Evolutionary conservation across 2,113 vertebrate genomes (phyloP).

Genomic region (Rhipidura dahli): DNA sequence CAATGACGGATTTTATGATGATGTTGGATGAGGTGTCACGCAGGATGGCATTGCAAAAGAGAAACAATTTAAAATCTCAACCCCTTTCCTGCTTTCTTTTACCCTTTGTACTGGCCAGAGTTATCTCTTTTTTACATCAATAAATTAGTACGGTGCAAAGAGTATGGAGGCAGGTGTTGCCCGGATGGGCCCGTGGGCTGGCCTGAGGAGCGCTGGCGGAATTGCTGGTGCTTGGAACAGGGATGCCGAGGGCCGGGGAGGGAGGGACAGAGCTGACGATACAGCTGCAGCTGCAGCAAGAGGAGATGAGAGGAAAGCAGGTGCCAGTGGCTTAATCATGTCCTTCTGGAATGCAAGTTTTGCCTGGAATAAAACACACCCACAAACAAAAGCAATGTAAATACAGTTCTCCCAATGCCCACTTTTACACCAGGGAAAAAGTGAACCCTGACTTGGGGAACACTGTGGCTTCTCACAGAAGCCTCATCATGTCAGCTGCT

Average conservation of each 20-base stretch:
- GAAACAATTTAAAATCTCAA: constrained; percentile 3
- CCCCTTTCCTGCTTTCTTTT: constrained; percentile 2
- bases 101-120: constrained; percentile 36
- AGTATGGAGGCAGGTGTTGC: constrained; percentile 87
- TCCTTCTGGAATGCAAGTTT: constrained; percentile 90
- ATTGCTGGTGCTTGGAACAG: constrained; percentile 83
- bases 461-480: not conserved
- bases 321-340: constrained; percentile 86
- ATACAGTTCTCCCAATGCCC: not conserved
- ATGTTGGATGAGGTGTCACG: not conserved
- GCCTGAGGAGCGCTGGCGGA: constrained; percentile 84
- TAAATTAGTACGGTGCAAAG: constrained; percentile 86
- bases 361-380: constrained; percentile 70
- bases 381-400: not conserved
- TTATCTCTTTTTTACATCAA: not conserved
- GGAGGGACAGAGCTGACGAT: constrained; percentile 84
- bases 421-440: not conserved
- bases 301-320: constrained; percentile 85
- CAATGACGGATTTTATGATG: not conserved
- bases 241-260: constrained; percentile 79
- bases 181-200: constrained; percentile 88
- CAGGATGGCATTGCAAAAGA: constrained; percentile 9
- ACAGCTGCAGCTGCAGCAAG: constrained; percentile 77
- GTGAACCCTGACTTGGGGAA: not conserved
- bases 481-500: not conserved